These are phyloP conservation scores for Drosophila pegasa DNA, from an alignment of 2,888 invertebrate genomes.

Conservation along the genomic window DNA sequence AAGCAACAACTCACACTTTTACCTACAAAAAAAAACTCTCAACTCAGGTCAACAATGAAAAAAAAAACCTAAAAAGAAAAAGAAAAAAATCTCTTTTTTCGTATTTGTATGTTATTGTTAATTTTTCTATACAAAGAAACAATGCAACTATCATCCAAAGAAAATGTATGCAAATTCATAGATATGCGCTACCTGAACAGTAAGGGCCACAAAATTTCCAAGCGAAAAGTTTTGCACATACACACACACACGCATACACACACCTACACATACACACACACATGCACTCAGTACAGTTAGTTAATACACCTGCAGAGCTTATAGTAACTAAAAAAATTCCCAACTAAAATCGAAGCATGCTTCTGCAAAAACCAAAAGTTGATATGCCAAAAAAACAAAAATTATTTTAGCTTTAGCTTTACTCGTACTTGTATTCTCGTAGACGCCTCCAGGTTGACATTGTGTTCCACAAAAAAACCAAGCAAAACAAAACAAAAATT, in stretches of 20 bases:
- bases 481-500: constrained; percentile 12
- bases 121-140: constrained; percentile 82
- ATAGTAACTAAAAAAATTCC: constrained; percentile 15
- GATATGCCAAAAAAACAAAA: constrained; percentile 32
- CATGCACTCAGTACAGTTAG: constrained; percentile 39
- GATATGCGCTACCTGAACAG: constrained; percentile 74
- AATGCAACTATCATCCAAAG: constrained; percentile 82
- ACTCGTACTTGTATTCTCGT: constrained; percentile 51
- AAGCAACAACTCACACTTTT: constrained; percentile 68
- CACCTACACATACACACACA: constrained; percentile 10
- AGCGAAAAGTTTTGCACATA: constrained; percentile 47
- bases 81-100: constrained; percentile 84
- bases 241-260: constrained; percentile 7
- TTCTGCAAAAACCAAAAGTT: constrained; percentile 46
- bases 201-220: constrained; percentile 67
- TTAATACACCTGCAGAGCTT: constrained; percentile 43
- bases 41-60: constrained; percentile 65
- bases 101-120: constrained; percentile 85
- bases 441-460: constrained; percentile 76
- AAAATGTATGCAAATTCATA: constrained; percentile 84
- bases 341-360: constrained; percentile 73
- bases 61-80: constrained; percentile 34
- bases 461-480: constrained; percentile 64
- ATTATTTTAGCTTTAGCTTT: constrained; percentile 61
- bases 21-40: constrained; percentile 68